Evolutionary conservation across 2,888 invertebrate species (phyloP), one percentile per base, ranked within the genome.

Genomic region (Anthrax anthrax): DNA sequence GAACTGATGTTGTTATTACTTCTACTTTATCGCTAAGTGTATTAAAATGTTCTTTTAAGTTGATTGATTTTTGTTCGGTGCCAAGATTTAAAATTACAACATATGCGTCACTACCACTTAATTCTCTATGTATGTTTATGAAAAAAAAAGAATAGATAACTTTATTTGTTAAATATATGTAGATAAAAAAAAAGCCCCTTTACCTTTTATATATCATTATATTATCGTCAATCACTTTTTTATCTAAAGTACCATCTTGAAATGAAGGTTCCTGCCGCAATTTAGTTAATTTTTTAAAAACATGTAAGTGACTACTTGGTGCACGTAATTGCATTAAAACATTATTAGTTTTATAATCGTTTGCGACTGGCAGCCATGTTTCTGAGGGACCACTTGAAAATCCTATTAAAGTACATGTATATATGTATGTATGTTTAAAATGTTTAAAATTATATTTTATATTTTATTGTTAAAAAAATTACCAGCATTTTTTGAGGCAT

Each of bases 361-460:
- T 60, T 19, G 81, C 73, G 2, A 84, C 76, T 1, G 84, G 84
- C 8, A 84, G 60, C 84, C 84, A 84, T 1, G 83, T 78, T 8
- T 57, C 47, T 40, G 59, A 58, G n/a, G n/a, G n/a, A 2, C 56
- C 62, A 13, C 56, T 54, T 2, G 65, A 62, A 36, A 64, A 69
- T 23, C 63, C 59, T 65, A 12, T 23, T 23, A 23, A 23, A 23
- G 8, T 23, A 23, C 23, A 14, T 40, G 4, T 17, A 16, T 32
- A 23, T 14, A 17, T 38, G 27, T 13, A 46, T 43, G 18, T 8
- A 23, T 6, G 4, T 8, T 8, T 6, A 23, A 23, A 23, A 23
- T 23, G 8, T 23, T 23, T 23, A 23, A 23, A 23, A 23, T 6
- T 23, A 23, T 23, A 23, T 6, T 23, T n/a, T n/a, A 23, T 23